Base-by-base conservation (phyloP, 2,113 vertebrate species). In the Daphoenositta chrysoptera region DNA sequence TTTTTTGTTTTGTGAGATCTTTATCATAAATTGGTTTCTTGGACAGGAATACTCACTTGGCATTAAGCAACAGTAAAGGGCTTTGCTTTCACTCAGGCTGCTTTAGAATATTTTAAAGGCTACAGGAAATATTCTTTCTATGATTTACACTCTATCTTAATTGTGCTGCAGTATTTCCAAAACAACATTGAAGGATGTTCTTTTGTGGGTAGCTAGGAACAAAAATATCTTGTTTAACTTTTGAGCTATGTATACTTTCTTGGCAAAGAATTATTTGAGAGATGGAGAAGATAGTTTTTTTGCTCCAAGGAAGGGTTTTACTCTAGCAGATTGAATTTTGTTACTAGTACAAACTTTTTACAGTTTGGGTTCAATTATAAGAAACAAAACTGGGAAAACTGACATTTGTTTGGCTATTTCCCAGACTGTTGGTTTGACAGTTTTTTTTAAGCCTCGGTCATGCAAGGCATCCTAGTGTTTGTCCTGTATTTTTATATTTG, bases 191-290 rank as follows among this genome's bases (percentile, higher is more conserved):
- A 96, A 94, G 68, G 89, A 95, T 96, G 82, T 95, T 96, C 93
- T 97, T 97, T 95, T 89, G 83, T 82, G 96, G 80, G 84, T 90
- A 96, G 76, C 68, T 93, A 85, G 64, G 79, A 96, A 94, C 88
- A 95, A 97, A 98, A 98, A 92, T 94, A 96, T 75, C 72, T 87
- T 80, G 79, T 96, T 95, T 96, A 97, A 96, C 50, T 94, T 97
- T 86, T 95, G 91, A 98, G 94, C 90, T 89, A 53, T 89, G 53
- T 51, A 35, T 78, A 60, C 90, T 82, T 95, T 95, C 71, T 93
- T 95, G 76, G 63, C 91, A 78, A 90, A 93, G 85, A 93, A 37
- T 93, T 72, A 71, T 71, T 86, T 45, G 56, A 45, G 39, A 97
- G 89, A 89, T 95, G 33, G 44, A 81, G 71, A 72, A 96, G 84